Base-by-base conservation (phyloP, 1,140 invertebrate species). In the Drosophila persimilis region DNA sequence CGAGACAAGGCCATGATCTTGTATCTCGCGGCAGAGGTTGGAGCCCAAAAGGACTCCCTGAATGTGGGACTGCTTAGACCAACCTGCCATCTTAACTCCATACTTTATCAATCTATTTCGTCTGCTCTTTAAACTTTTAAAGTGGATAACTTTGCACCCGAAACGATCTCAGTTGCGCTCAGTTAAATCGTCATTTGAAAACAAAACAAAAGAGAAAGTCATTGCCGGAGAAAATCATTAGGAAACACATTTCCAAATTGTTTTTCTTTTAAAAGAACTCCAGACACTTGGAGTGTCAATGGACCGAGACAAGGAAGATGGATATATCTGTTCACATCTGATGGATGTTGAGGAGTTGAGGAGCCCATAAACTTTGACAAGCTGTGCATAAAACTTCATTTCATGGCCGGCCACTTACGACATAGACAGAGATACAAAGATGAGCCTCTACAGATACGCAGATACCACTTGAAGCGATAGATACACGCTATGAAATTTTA, bases 351-450 rank as follows among this genome's bases (percentile, higher is more conserved):
- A 22, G 13, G 9, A 17, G 43, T 47, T 47, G 9, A 22, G 24
- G 3, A 58, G 51, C 46, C 69, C 26, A 73, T 73, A 73, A 73
- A 73, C 13, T 46, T 71, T 65, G 22, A 13, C 24, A 45, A 51
- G 20, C 22, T 17, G 31, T 31, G 7, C 65, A 67, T 71, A 71
- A 53, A 71, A 58, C 41, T 64, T 20, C 47, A 56, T 41, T 44
- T 56, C 20, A 56, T 43, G 43, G 43, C 22, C 6, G 24, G 22
- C 54, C 52, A 44, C 59, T 64, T 64, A n/a, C 35, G 67, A 31
- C 26, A 31, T 43, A 45, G 44, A 62, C 15, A 59, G 17, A 65
- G 41, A 35, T 35, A 41, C 39, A 61, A 52, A 60, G 47, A 55
- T 35, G 31, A 9, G 31, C 31, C 31, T 35, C 7, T 31, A 31